These are phyloP conservation scores for Microtus oregoni DNA, from an alignment of 2,113 vertebrate genomes.

Conservation along the genomic window DNA sequence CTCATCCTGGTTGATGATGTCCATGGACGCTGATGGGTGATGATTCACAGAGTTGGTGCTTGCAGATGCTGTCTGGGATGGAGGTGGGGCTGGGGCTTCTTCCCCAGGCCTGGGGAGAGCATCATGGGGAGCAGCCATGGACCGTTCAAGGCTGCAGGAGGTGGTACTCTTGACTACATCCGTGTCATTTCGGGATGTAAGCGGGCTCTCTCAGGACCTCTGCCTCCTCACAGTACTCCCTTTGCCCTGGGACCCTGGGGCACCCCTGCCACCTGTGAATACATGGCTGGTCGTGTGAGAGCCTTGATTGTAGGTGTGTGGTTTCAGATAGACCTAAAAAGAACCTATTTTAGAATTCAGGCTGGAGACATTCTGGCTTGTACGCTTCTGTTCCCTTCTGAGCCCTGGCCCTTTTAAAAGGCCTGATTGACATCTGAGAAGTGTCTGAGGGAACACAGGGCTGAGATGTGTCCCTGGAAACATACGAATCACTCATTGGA, in stretches of 20 bases:
- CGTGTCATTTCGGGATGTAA: too few relatives aligned
- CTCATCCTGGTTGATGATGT: not conserved
- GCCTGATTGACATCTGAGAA: not conserved
- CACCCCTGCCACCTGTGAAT: not conserved
- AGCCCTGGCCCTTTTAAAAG: not conserved
- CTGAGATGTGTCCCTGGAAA: not conserved
- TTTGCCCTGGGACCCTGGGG: not conserved
- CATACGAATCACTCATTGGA: too few relatives aligned
- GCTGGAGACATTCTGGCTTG: not conserved
- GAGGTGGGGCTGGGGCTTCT: not conserved
- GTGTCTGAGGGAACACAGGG: not conserved
- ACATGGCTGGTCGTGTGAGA: not conserved
- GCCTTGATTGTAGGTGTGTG: not conserved
- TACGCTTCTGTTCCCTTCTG: not conserved
- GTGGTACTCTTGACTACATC: accelerated
- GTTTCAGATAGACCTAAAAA: not conserved
- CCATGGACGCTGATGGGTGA: not conserved
- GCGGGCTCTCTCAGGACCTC: not conserved
- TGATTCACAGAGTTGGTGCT: not conserved
- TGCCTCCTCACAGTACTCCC: not conserved
- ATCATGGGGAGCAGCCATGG: not conserved
- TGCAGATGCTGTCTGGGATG: not conserved
- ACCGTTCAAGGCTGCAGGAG: not conserved
- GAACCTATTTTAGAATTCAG: not conserved
- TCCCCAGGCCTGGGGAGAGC: not conserved